Percentiles rank a stretch among this genome's conserved stretches.
Conservation (phyloP, 1,140 invertebrate species). For the Neodiprion virginianus region DNA sequence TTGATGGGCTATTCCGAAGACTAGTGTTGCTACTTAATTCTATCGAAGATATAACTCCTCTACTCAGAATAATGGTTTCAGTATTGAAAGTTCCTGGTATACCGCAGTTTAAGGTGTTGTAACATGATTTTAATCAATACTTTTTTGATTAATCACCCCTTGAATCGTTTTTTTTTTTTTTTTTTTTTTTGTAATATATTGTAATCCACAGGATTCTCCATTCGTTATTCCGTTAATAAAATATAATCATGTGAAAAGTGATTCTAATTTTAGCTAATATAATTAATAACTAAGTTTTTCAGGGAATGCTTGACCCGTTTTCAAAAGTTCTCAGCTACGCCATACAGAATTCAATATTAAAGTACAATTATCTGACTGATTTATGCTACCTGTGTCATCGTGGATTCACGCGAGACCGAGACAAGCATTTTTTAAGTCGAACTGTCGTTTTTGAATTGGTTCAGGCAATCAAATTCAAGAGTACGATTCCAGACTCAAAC, state of each 20-base stretch:
- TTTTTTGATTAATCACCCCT: neutral
- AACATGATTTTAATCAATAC: neutral
- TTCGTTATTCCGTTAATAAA: conserved; percentile 17
- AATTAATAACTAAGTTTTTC: conserved; percentile 35
- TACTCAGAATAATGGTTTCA: conserved; percentile 85
- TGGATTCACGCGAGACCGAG: conserved; percentile 88
- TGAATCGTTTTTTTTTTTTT: neutral
- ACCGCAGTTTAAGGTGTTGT: conserved; percentile 75
- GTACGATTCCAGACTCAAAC: conserved; percentile 91
- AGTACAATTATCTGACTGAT: conserved; percentile 86
- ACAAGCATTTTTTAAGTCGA: conserved; percentile 89
- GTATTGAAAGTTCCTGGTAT: conserved; percentile 87
- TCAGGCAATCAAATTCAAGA: conserved; percentile 95
- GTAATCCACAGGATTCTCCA: conserved; percentile 2
- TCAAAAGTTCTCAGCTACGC: conserved; percentile 91
- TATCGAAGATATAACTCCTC: conserved; percentile 76
- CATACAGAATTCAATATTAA: conserved; percentile 87
- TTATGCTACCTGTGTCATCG: conserved; percentile 89
- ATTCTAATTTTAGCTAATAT: too few species aligned
- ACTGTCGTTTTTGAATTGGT: conserved; percentile 93
- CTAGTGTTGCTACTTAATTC: conserved; percentile 77
- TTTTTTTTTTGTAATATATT: neutral
- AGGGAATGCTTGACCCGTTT: conserved; percentile 92
- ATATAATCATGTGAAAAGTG: neutral
- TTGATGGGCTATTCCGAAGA: conserved; percentile 85